A percentile compares a stretch with the other conserved stretches of the same genome.
Conservation (phyloP, 2,113 vertebrate species). For the Sakesphorus luctuosus region DNA sequence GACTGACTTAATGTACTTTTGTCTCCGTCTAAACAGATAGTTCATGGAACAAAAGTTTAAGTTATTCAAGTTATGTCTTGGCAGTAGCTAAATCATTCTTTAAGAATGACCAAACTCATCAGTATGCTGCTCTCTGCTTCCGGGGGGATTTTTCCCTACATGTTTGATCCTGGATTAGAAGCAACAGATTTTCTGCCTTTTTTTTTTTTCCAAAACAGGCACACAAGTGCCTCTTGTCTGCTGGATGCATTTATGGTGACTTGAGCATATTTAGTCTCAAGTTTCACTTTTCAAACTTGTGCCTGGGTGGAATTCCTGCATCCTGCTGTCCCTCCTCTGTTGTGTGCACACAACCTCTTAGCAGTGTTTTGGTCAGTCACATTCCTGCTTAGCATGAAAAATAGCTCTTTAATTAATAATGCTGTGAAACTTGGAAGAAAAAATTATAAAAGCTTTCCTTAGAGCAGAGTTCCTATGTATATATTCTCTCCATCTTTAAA, state of each 20-base stretch:
- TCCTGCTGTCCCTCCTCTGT: not conserved
- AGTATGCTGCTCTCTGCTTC: not conserved
- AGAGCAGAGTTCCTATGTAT: not conserved
- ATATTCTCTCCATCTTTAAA: not conserved
- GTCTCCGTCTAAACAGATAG: not conserved
- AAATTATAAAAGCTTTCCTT: not conserved
- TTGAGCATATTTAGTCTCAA: not conserved
- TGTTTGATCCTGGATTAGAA: not conserved
- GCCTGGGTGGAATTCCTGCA: not conserved
- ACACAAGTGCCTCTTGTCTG: not conserved
- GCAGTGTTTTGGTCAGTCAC: not conserved
- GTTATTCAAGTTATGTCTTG: slow-evolving; percentile 3
- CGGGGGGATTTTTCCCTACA: not conserved
- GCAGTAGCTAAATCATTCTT: not conserved
- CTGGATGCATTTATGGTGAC: not conserved
- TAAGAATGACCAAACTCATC: not conserved
- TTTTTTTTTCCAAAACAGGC: not conserved
- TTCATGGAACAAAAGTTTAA: not conserved
- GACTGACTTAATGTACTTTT: not conserved
- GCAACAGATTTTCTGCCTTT: not conserved
- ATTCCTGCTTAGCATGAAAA: not conserved
- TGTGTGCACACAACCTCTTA: not conserved
- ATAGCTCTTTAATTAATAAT: not conserved
- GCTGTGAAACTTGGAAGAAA: not conserved
- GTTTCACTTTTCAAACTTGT: not conserved